Conservation (phyloP, 2,797 vertebrate genomes). For the Paramormyrops hopkinsi region DNA sequence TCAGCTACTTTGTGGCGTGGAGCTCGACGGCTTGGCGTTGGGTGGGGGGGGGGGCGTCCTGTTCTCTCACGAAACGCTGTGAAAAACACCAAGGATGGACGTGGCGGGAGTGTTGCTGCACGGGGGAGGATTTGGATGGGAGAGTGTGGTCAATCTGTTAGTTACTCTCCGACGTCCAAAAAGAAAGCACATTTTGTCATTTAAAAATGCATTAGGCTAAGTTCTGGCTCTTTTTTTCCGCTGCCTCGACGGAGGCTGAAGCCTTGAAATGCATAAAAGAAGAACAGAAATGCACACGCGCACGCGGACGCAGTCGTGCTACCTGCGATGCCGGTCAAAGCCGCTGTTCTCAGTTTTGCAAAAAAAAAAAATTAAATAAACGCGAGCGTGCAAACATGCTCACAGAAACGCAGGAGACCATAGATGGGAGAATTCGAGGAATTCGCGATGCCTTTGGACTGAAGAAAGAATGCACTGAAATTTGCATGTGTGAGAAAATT, state of each 20-base stretch:
- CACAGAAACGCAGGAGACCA: neutral
- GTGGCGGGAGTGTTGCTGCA: slow-evolving; percentile 75
- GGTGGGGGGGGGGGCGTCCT: slow-evolving; percentile 32
- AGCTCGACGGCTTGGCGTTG: slow-evolving; percentile 32
- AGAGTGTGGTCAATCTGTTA: slow-evolving; percentile 76
- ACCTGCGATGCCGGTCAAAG: neutral
- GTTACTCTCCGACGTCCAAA: slow-evolving; percentile 71
- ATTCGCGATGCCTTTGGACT: neutral
- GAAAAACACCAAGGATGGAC: slow-evolving; percentile 70
- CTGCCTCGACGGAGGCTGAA: neutral
- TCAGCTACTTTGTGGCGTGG: slow-evolving; percentile 12
- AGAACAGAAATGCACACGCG: neutral
- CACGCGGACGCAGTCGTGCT: neutral
- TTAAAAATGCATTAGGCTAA: slow-evolving; percentile 15
- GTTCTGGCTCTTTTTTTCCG: neutral
- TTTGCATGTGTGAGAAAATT: slow-evolving; percentile 46
- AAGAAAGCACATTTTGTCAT: slow-evolving; percentile 54
- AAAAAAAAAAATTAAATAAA: neutral
- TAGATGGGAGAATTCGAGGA: neutral
- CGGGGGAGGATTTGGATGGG: slow-evolving; percentile 75
- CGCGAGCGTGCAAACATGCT: too few relatives aligned
- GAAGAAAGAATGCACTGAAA: slow-evolving; percentile 16
- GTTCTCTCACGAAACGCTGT: slow-evolving; percentile 56
- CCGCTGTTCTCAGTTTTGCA: neutral
- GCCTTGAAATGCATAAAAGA: slow-evolving; percentile 7